Evolutionary conservation across 1,140 invertebrate species (phyloP).

Genomic region (Brachionus koreanus): DNA sequence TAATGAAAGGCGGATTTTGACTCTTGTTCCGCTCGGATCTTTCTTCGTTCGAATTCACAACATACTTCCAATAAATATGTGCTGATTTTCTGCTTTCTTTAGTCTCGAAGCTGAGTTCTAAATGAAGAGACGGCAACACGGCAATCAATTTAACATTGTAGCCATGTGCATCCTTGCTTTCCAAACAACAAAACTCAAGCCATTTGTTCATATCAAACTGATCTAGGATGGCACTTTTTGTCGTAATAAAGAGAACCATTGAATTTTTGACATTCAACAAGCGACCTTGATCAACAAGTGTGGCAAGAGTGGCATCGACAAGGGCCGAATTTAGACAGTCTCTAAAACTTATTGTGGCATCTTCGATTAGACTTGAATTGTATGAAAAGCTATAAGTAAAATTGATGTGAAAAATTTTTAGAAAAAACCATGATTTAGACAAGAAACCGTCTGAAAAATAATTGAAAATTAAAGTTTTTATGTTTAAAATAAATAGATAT

Average conservation of each 20-base stretch:
- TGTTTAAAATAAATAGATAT: neutral
- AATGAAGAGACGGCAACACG: neutral
- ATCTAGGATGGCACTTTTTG: neutral
- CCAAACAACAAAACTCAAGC: slow-evolving; percentile 25
- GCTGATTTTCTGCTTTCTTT: neutral
- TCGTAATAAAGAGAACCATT: neutral
- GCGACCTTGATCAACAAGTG: neutral
- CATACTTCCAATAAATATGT: neutral
- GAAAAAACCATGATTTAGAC: neutral
- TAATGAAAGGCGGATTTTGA: neutral
- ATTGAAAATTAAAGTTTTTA: neutral
- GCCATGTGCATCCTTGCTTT: neutral
- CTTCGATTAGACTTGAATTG: neutral
- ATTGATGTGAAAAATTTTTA: neutral
- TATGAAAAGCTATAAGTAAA: neutral
- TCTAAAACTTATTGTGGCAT: neutral
- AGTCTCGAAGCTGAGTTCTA: neutral
- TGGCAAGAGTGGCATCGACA: neutral
- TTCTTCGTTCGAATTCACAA: neutral
- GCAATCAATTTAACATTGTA: neutral
- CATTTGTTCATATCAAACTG: slow-evolving; percentile 21
- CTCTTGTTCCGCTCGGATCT: neutral
- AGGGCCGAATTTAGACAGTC: neutral
- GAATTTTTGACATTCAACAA: neutral
- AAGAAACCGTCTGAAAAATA: neutral